Evolutionary conservation across 2,113 vertebrate species (phyloP), one percentile per base, ranked within the genome.

Genomic region (Sylvia atricapilla): DNA sequence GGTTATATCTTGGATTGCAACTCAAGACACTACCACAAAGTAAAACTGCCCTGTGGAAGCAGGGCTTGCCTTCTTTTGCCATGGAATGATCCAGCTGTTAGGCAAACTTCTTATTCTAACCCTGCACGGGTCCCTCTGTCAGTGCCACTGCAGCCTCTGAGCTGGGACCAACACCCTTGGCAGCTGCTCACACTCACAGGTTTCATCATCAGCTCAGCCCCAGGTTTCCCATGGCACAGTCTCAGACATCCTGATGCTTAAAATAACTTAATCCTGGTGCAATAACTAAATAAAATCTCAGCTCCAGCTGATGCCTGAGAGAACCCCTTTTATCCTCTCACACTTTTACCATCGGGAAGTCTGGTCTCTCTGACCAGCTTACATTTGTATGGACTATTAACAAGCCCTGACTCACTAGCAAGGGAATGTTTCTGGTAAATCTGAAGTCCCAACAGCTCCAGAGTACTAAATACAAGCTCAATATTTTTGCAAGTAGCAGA

Each of bases 401-500:
- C 24, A 41, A 77, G 49, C 31, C 50, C 76, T 69, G 53, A 47
- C 44, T 13, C 33, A 60, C 23, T 31, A 23, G 16, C 24, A 78
- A 68, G 43, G 33, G 46, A 77, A 63, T 3, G 11, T 25, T 82
- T 91, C 49, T 44, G 31, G 27, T 53, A 56, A 95, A 85, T 58
- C 35, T 82, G 39, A 92, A 78, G 31, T 75, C 35, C 52, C 25
- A 72, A 31, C 9, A 60, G 24, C 89, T 87, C 22, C 49, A 73
- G 21, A 15, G 31, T 22, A 78, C 70, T 87, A 84, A 93, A 75
- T 41, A 24, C 6, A 76, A 80, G n/a, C 21, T 53, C 41, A 82
- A 52, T 93, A 78, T 39, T 75, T 95, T 75, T 88, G 33, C 63
- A 89, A 85, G 81, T 44, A 82, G 28, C 33, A 80, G 35, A 39